These are phyloP conservation scores for Bombylius major DNA, from an alignment of 2,888 invertebrate genomes.

Conservation along the genomic window DNA sequence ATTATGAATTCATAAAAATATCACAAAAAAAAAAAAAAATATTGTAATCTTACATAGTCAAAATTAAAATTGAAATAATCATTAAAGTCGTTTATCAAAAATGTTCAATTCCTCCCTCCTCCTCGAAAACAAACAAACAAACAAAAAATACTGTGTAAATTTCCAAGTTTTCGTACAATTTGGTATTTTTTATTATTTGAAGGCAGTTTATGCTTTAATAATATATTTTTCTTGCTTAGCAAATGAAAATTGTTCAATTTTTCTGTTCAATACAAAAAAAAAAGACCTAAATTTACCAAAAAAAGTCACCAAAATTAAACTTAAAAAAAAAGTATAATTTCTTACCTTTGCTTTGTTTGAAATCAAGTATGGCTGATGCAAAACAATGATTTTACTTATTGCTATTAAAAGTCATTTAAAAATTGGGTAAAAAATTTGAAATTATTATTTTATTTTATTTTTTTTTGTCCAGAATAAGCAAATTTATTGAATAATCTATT, in stretches of 20 bases:
- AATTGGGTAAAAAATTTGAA: background rate
- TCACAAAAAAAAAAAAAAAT: no score
- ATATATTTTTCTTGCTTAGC: background rate
- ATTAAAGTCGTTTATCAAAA: no score
- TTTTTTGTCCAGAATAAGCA: background rate
- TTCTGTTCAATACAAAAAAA: background rate
- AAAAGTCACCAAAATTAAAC: background rate
- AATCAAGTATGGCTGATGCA: background rate
- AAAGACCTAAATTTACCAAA: background rate
- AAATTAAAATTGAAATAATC: no score
- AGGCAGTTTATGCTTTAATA: background rate
- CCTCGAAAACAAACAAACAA: no score
- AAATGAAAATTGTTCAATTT: background rate
- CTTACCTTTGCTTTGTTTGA: conserved; percentile 2
- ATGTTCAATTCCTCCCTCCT: no score
- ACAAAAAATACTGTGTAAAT: no score
- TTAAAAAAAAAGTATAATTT: background rate
- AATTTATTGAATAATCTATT: background rate
- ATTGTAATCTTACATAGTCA: no score
- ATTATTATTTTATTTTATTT: background rate
- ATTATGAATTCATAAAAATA: no score
- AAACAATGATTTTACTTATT: background rate
- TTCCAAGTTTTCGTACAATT: no score
- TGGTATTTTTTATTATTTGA: no score
- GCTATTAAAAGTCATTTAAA: background rate